Evolutionary conservation across 2,113 vertebrate species (phyloP).

Genomic region (Indri indri): DNA sequence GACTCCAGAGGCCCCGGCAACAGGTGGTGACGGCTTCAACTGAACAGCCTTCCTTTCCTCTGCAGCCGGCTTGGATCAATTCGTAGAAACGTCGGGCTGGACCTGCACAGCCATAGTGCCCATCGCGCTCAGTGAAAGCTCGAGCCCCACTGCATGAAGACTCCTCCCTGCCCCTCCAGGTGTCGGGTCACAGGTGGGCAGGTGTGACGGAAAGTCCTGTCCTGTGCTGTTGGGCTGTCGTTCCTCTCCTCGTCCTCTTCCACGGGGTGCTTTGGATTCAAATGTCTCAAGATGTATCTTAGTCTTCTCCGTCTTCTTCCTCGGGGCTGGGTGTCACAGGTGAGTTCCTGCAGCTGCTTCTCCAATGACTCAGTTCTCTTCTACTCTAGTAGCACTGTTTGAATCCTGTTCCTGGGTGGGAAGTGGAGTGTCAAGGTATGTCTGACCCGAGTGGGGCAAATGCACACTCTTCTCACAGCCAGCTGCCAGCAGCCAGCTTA

Average conservation of each 20-base stretch:
- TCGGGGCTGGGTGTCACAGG: fast-evolving
- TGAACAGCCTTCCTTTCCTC: background rate
- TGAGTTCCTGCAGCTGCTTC: background rate
- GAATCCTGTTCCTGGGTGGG: no score
- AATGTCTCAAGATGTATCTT: fast-evolving
- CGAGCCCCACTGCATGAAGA: background rate
- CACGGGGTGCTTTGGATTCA: no score
- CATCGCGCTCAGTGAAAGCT: no score
- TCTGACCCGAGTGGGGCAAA: background rate
- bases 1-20: background rate
- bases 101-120: fast-evolving
- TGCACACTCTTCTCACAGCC: background rate
- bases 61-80: no score
- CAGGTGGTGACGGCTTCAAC: background rate
- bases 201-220: background rate
- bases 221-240: fast-evolving
- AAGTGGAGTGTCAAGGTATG: background rate
- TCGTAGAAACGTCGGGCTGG: background rate
- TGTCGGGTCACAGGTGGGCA: no score
- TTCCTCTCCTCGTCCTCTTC: no score
- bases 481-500: background rate
- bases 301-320: no score
- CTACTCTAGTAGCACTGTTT: fast-evolving
- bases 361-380: background rate
- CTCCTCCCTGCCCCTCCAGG: background rate